Percentiles rank a stretch among this genome's conserved stretches.
These are phyloP conservation scores for Zoanthus gigantus DNA, from an alignment of 92 coral and sea anemone genomes.

Conservation along the genomic window DNA sequence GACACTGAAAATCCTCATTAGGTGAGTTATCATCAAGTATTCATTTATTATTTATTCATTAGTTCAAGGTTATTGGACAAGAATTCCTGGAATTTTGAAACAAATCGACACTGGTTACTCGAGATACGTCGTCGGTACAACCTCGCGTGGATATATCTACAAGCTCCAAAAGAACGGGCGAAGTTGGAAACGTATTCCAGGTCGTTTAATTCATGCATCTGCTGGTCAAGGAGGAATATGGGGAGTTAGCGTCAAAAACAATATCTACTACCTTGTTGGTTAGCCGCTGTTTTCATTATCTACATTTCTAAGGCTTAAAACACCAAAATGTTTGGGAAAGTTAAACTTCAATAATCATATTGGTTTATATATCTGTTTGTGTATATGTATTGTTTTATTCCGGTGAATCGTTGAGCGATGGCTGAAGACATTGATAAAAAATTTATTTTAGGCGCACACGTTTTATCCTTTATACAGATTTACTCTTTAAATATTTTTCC, in stretches of 20 bases:
- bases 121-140: conserved; percentile 31
- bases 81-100: conserved; percentile 11
- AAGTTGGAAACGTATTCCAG: conserved; percentile 34
- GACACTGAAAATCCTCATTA: too few relatives aligned
- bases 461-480: too few relatives aligned
- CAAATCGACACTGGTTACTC: conserved; percentile 50
- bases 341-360: not conserved
- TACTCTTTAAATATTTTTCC: too few relatives aligned
- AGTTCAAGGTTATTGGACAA: conserved; percentile 25
- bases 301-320: not conserved
- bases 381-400: not conserved
- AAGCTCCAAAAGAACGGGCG: conserved; percentile 27
- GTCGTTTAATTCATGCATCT: conserved; percentile 32
- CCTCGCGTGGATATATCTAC: conserved; percentile 32
- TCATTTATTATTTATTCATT: not conserved
- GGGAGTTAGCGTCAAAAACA: conserved; percentile 36
- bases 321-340: not conserved
- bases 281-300: not conserved
- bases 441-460: not conserved
- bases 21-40: too few relatives aligned
- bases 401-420: not conserved
- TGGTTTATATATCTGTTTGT: not conserved
- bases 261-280: conserved; percentile 42
- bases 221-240: conserved; percentile 52
- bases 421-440: not conserved